Conservation (phyloP, 2,888 invertebrate genomes). For the Geophilus truncorum region DNA sequence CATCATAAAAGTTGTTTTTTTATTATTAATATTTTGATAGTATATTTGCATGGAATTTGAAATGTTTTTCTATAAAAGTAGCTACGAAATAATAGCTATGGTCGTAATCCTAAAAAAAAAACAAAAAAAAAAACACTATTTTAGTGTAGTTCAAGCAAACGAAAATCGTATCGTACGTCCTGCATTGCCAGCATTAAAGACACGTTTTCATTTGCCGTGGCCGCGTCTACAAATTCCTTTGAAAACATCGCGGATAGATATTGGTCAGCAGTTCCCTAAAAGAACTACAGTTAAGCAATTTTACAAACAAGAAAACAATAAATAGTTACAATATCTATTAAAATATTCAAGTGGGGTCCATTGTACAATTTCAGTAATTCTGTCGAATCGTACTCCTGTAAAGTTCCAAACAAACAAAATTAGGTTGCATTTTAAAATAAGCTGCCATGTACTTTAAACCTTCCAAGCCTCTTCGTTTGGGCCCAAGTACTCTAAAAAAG, state of each 20-base stretch:
- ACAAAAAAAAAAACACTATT: background rate
- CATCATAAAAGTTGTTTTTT: too few relatives aligned
- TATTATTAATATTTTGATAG: background rate
- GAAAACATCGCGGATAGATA: slow-evolving; percentile 57
- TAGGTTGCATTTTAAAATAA: too few relatives aligned
- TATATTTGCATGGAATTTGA: slow-evolving; percentile 74
- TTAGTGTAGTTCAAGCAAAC: too few relatives aligned
- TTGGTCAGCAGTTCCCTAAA: slow-evolving; percentile 39
- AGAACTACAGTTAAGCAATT: slow-evolving; percentile 39
- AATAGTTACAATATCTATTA: slow-evolving; percentile 76
- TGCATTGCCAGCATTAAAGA: slow-evolving; percentile 33
- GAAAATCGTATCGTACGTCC: slow-evolving; percentile 35
- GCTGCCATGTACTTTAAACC: slow-evolving; percentile 1
- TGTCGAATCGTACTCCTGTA: slow-evolving; percentile 76
- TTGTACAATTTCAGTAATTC: slow-evolving; percentile 72
- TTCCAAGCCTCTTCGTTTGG: slow-evolving; percentile 63
- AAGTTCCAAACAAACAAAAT: background rate
- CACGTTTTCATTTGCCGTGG: slow-evolving; percentile 55
- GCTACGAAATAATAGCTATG: slow-evolving; percentile 92
- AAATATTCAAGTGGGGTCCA: slow-evolving; percentile 75
- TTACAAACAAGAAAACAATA: background rate
- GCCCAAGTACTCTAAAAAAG: slow-evolving; percentile 74
- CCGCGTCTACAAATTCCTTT: slow-evolving; percentile 70
- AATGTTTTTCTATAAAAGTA: slow-evolving; percentile 86
- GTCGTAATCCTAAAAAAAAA: slow-evolving; percentile 66